phyloP scores from a whole-genome alignment of 2,797 vertebrate genomes.

The Ibycter americanus region DNA sequence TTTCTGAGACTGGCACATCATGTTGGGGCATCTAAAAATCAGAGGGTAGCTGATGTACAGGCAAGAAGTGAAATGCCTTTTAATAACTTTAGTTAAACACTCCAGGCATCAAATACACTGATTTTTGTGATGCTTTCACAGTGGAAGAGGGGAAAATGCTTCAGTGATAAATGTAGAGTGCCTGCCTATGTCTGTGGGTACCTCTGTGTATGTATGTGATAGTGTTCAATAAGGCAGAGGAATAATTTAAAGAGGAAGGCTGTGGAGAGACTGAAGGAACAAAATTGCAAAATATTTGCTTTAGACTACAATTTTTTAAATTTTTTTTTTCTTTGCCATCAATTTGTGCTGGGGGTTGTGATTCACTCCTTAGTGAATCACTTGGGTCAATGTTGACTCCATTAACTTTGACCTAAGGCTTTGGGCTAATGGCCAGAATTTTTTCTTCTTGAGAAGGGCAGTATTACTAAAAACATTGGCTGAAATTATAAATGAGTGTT shows the following conservation, averaged over 20 bases:
- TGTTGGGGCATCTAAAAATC: neutral
- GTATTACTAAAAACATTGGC: neutral
- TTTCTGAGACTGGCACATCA: neutral
- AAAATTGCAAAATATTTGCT: neutral
- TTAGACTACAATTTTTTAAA: neutral
- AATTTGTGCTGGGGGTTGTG: neutral
- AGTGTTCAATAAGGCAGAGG: neutral
- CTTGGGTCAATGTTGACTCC: neutral
- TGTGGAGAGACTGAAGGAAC: neutral
- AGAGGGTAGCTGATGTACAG: neutral
- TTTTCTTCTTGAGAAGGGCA: neutral
- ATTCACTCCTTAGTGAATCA: neutral
- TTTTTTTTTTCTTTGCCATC: neutral
- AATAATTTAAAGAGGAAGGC: neutral
- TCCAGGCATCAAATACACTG: neutral
- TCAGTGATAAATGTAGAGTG: neutral
- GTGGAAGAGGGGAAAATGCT: neutral
- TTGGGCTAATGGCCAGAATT: neutral
- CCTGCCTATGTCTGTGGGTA: neutral
- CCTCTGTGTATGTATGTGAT: neutral
- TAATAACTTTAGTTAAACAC: neutral
- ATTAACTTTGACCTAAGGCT: slow-evolving; percentile 1
- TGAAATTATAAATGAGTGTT: neutral
- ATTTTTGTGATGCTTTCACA: neutral
- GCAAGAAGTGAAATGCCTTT: neutral